These are phyloP conservation scores for Luidia sarsii DNA, from an alignment of 53 echinoderm and acorn worm species.

Conservation along the genomic window DNA sequence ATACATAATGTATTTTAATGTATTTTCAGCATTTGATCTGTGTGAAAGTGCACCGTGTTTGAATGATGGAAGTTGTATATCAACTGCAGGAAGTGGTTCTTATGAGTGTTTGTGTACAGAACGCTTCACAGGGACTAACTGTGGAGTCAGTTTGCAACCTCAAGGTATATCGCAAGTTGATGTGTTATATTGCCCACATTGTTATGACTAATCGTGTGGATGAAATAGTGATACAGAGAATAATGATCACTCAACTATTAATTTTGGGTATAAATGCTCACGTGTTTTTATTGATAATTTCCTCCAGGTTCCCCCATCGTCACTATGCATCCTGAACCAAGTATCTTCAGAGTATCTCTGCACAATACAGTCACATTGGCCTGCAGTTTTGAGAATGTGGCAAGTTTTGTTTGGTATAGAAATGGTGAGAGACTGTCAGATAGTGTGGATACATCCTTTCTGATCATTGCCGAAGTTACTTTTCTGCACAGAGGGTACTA, in stretches of 20 bases:
- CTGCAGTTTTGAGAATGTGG: slow-evolving; percentile 61
- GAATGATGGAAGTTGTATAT: slow-evolving; percentile 45
- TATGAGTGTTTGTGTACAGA: slow-evolving; percentile 57
- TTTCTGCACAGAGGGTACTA: slow-evolving; percentile 59
- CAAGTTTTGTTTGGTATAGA: slow-evolving; percentile 57
- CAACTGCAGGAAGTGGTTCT: slow-evolving; percentile 7
- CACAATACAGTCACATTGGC: slow-evolving; percentile 20
- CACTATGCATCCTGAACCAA: slow-evolving; percentile 17
- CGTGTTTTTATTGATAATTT: no score
- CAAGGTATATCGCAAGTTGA: slow-evolving; percentile 11
- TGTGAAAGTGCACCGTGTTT: slow-evolving; percentile 48
- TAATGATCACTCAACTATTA: no score
- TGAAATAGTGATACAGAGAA: no score
- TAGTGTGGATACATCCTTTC: slow-evolving; percentile 24
- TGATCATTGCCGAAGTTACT: slow-evolving; percentile 17
- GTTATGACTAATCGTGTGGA: no score
- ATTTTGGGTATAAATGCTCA: no score
- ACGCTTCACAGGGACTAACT: slow-evolving; percentile 44
- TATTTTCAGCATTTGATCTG: slow-evolving; percentile 10
- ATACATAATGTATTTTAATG: no score
- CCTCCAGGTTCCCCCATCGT: slow-evolving; percentile 12
- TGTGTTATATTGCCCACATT: no score
- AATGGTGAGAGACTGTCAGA: slow-evolving; percentile 13
- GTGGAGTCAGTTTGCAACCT: slow-evolving; percentile 13
- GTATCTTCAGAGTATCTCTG: neutral